These are phyloP conservation scores for Aphrocallistes beatrix DNA, from an alignment of 37 sponge, comb jelly and placozoan species.

Conservation along the genomic window DNA sequence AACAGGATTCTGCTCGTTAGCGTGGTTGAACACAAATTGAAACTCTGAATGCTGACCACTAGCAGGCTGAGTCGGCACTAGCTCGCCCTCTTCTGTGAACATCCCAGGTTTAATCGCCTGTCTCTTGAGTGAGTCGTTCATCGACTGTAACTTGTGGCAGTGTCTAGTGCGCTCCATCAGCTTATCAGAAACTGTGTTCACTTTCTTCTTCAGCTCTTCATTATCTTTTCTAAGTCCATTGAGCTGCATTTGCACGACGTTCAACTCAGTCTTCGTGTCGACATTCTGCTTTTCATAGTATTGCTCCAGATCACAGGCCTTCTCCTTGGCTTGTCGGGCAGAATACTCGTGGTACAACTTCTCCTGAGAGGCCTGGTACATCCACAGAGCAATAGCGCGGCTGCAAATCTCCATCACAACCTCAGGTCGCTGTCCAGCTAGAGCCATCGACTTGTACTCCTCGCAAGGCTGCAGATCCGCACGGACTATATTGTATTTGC, in stretches of 20 bases:
- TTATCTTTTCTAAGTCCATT: slow-evolving; percentile 46
- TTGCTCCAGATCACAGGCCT: slow-evolving; percentile 58
- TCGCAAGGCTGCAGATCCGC: slow-evolving; percentile 67
- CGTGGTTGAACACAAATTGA: slow-evolving; percentile 5
- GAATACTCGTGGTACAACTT: slow-evolving; percentile 56
- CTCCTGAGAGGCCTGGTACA: slow-evolving; percentile 73
- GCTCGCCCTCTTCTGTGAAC: not conserved
- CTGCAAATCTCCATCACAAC: slow-evolving; percentile 75
- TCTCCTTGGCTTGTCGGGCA: slow-evolving; percentile 55
- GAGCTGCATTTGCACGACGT: slow-evolving; percentile 26
- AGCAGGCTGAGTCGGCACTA: not conserved
- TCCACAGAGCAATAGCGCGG: slow-evolving; percentile 78
- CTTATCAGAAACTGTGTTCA: slow-evolving; percentile 63
- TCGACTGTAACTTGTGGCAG: slow-evolving; percentile 63
- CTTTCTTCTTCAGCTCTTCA: slow-evolving; percentile 49
- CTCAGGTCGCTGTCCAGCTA: slow-evolving; percentile 80
- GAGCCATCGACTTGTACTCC: slow-evolving; percentile 90
- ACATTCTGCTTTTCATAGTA: slow-evolving; percentile 53
- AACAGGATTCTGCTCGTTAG: not conserved
- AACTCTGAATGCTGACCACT: not conserved
- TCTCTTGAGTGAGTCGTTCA: not conserved
- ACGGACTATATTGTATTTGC: slow-evolving; percentile 55
- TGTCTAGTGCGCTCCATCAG: slow-evolving; percentile 64
- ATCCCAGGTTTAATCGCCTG: not conserved
- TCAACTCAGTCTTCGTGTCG: slow-evolving; percentile 42